phyloP scores from a whole-genome alignment of 2,113 vertebrate genomes.

The Corapipo altera region DNA sequence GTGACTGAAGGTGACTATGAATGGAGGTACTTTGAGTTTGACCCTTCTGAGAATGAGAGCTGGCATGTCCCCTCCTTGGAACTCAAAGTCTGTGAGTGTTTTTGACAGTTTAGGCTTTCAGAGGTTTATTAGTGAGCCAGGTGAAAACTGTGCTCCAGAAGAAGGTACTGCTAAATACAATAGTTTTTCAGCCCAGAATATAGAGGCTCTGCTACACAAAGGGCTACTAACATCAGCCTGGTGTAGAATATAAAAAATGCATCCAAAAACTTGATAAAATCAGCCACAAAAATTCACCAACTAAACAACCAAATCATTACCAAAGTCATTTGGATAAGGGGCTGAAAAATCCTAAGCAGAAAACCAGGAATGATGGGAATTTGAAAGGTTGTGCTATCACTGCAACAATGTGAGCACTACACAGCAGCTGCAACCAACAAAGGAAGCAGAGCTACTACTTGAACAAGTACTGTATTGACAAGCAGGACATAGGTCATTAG shows the following conservation, averaged over 20 bases:
- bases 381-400: background rate
- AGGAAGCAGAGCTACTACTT: background rate
- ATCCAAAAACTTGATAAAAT: background rate
- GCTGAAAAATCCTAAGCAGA: background rate
- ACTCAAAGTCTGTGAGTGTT: background rate
- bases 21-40: background rate
- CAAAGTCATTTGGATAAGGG: background rate
- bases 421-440: background rate
- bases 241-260: background rate
- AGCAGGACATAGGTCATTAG: background rate
- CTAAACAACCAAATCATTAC: background rate
- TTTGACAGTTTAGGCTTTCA: background rate
- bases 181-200: background rate
- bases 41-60: background rate
- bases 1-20: background rate
- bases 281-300: background rate
- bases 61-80: background rate
- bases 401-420: background rate
- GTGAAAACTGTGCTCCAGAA: background rate
- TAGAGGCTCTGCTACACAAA: background rate
- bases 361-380: background rate
- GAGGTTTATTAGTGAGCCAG: background rate
- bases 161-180: background rate
- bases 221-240: background rate
- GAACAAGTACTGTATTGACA: background rate